These are phyloP conservation scores for Melipona beecheii DNA, from an alignment of 2,888 invertebrate species.

Conservation along the genomic window DNA sequence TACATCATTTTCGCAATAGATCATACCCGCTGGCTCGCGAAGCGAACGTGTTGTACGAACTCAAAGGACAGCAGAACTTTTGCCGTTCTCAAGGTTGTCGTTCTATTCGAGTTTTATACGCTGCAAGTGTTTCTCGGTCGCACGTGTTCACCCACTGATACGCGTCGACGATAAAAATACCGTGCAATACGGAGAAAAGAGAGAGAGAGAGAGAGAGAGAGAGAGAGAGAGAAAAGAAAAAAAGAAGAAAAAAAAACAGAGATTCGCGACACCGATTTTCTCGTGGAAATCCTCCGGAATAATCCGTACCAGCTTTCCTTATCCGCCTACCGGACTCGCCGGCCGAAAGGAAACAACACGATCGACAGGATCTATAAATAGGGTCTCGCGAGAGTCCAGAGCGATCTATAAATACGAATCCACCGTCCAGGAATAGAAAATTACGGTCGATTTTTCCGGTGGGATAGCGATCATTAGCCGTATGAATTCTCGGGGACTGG, in stretches of 20 bases:
- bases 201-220: too few relatives aligned
- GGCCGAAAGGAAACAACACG: slow-evolving; percentile 66
- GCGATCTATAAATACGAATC: slow-evolving; percentile 79
- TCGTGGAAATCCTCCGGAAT: slow-evolving; percentile 56
- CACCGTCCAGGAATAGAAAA: slow-evolving; percentile 80
- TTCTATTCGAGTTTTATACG: slow-evolving; percentile 24
- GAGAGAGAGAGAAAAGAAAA: background rate
- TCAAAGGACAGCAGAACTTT: slow-evolving; percentile 32
- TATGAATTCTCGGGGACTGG: slow-evolving; percentile 33
- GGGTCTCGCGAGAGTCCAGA: slow-evolving; percentile 54
- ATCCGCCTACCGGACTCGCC: slow-evolving; percentile 55
- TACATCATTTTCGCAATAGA: slow-evolving; percentile 52
- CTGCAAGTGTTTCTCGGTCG: slow-evolving; percentile 35
- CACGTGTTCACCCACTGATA: slow-evolving; percentile 10
- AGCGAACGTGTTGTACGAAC: slow-evolving; percentile 21
- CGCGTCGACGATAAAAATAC: background rate
- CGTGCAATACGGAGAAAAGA: background rate
- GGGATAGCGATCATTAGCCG: slow-evolving; percentile 45
- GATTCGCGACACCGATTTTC: slow-evolving; percentile 43
- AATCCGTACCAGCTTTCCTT: slow-evolving; percentile 70
- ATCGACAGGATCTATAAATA: slow-evolving; percentile 65
- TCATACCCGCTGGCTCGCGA: slow-evolving; percentile 30
- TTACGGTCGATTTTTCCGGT: slow-evolving; percentile 68
- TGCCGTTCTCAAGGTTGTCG: slow-evolving; percentile 44
- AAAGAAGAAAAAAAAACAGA: background rate